Evolutionary conservation across 2,797 vertebrate species (phyloP), one percentile per base, ranked within the genome.

Genomic region (Potorous gilbertii): DNA sequence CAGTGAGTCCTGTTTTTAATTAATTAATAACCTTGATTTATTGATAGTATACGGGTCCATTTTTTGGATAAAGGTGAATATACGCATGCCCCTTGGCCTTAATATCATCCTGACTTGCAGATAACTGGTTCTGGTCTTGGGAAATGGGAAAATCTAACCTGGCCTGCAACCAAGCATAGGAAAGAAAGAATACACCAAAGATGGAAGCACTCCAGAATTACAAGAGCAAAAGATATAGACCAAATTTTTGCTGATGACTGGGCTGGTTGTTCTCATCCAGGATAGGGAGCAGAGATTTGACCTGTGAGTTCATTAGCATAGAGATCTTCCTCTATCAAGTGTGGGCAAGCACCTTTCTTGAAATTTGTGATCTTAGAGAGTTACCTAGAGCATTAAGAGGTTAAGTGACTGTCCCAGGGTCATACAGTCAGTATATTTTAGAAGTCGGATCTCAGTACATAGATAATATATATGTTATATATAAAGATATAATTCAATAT

Each of bases 161-260:
- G 62, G 46, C 90, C 91, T 29, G 81, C 28, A 91, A 4, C 92
- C 50, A 87, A 31, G 46, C 34, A 94, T 50, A 55, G 90, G 94
- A 97, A 96, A 96, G 40, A 87, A 96, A 74, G 6, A 74, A 74
- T 18, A 66, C 34, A n/a, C 1, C n/a, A 81, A 81, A 81, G 66
- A 40, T 81, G 6, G 66, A 40, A 81, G n/a, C 18, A 6, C 24
- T n/a, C n/a, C 66, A 81, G 66, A 40, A 81, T 21, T 81, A 40
- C n/a, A 81, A 81, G 66, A 81, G 18, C 66, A 81, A 81, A 81
- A 81, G 66, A 21, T 46, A 40, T 10, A 40, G n/a, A 81, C 18
- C n/a, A 81, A 81, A 34, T 81, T 40, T 24, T 81, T 81, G 18
- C 66, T 81, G n/a, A 81, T 46, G n/a, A 46, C 5, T 81, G 24